Conservation (phyloP, 2,113 vertebrate genomes). For the Hydrolagus affinis region DNA sequence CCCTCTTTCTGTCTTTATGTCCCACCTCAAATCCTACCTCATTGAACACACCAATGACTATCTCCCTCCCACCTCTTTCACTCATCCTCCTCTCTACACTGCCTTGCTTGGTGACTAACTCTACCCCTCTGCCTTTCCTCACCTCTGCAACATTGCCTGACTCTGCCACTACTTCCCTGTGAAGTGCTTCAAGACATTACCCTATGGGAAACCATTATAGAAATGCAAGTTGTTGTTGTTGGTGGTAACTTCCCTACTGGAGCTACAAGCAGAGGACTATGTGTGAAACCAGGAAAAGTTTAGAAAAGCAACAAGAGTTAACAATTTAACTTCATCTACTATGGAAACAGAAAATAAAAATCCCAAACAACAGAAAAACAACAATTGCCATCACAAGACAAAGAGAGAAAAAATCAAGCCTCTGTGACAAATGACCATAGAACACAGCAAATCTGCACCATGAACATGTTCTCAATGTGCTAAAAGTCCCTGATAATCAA, state of each 20-base stretch:
- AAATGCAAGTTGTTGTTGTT: not conserved
- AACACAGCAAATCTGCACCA: too few species aligned
- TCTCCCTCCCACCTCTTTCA: not conserved
- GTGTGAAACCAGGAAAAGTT: not conserved
- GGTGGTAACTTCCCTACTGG: not conserved
- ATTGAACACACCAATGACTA: not conserved
- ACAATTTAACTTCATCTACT: not conserved
- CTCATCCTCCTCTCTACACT: not conserved
- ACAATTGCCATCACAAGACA: too few species aligned
- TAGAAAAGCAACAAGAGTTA: not conserved
- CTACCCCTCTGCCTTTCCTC: too few species aligned
- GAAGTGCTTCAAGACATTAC: not conserved
- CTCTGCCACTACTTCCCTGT: too few species aligned
- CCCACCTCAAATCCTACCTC: not conserved
- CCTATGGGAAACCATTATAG: not conserved
- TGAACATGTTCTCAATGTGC: too few species aligned
- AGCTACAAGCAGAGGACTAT: not conserved
- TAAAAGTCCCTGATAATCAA: too few species aligned
- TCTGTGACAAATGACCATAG: too few species aligned
- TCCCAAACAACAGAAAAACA: not conserved
- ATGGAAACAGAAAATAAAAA: not conserved
- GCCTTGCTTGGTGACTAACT: too few species aligned
- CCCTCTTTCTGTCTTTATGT: not conserved
- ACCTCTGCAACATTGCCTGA: too few species aligned
- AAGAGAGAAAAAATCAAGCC: too few species aligned